Evolutionary conservation across 1,140 invertebrate genomes (phyloP).

Genomic region (Lepeophtheirus salmonis): DNA sequence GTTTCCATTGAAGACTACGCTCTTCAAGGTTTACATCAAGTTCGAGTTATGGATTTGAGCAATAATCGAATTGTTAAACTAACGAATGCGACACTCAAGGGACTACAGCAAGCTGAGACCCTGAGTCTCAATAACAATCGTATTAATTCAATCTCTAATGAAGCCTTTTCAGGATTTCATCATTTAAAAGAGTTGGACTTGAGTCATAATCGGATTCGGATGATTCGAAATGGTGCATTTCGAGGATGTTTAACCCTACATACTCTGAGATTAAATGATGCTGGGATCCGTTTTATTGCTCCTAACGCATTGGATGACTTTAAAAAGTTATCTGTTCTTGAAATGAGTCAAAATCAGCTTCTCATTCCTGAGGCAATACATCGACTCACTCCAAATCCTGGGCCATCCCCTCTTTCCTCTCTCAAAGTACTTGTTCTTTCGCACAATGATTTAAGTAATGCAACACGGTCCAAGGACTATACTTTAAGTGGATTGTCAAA

Average conservation of each 20-base stretch:
- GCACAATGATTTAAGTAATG: constrained; percentile 45
- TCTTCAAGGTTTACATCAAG: constrained; percentile 32
- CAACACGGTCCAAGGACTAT: constrained; percentile 37
- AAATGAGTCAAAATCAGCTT: constrained; percentile 50
- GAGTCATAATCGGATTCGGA: constrained; percentile 33
- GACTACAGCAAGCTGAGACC: constrained; percentile 18
- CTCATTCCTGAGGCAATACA: constrained; percentile 36
- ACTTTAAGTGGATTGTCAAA: constrained; percentile 51
- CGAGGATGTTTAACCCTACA: constrained; percentile 38
- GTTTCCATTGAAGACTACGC: constrained; percentile 37
- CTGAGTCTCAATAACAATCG: constrained; percentile 53
- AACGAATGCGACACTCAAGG: constrained; percentile 23
- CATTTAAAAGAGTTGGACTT: constrained; percentile 45
- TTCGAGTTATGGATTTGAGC: constrained; percentile 31
- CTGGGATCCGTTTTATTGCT: constrained; percentile 40
- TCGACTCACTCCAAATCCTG: constrained; percentile 40
- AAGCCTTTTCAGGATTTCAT: constrained; percentile 43
- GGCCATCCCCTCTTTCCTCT: constrained; percentile 24
- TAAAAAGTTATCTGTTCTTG: constrained; percentile 43
- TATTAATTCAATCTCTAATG: constrained; percentile 38
- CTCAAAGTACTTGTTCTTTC: constrained; percentile 38
- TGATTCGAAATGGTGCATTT: constrained; percentile 32
- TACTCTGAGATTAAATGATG: constrained; percentile 38
- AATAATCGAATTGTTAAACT: constrained; percentile 26
- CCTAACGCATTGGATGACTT: constrained; percentile 41